Conservation (phyloP, 2,113 vertebrate species). For the Cinclus mexicanus region DNA sequence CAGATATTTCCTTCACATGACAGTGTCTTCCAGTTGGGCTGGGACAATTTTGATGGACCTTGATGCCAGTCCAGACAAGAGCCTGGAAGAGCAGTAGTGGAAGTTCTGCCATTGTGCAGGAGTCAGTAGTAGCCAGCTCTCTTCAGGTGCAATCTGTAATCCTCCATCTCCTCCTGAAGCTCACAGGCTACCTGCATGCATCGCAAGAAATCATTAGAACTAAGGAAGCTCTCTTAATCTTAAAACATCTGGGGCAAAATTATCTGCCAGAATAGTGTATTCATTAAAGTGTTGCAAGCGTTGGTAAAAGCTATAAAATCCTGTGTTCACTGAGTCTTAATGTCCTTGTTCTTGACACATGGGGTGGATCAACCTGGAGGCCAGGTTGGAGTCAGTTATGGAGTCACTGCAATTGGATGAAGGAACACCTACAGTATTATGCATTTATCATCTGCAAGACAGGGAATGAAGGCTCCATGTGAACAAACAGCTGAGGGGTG, state of each 20-base stretch:
- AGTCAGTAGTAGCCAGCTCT: neutral
- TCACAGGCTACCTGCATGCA: neutral
- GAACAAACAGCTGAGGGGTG: neutral
- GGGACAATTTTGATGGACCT: neutral
- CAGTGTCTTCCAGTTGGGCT: neutral
- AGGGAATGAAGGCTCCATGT: neutral
- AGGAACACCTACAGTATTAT: rapidly evolving
- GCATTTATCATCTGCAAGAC: neutral
- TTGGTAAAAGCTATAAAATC: neutral
- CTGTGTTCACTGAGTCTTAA: neutral
- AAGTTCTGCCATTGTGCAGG: neutral
- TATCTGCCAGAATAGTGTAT: neutral
- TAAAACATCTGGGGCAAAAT: neutral
- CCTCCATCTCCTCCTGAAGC: neutral
- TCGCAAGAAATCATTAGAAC: neutral
- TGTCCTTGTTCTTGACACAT: neutral
- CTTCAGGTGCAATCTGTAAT: neutral
- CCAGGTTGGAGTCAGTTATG: neutral
- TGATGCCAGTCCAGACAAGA: neutral
- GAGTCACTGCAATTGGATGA: neutral
- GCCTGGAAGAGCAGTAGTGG: neutral
- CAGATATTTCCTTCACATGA: neutral
- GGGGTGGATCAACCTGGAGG: neutral
- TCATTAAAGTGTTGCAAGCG: rapidly evolving
- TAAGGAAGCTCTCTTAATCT: neutral